A percentile compares a stretch with the other conserved stretches of the same genome.
These are phyloP conservation scores for Drosophila aff. DNA, from an alignment of 1,140 invertebrate species.

Conservation along the genomic window DNA sequence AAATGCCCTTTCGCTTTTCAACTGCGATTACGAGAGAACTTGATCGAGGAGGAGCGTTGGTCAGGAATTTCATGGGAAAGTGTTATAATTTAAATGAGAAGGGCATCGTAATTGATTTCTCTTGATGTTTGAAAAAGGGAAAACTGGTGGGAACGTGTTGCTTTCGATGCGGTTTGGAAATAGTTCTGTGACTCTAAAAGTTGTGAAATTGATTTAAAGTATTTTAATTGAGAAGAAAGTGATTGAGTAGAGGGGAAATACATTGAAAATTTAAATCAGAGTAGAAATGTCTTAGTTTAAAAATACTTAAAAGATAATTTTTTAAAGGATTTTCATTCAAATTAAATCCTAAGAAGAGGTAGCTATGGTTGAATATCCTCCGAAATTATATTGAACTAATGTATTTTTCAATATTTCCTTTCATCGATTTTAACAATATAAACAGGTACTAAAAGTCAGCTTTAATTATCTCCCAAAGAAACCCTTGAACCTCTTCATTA, in stretches of 20 bases:
- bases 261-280: no score
- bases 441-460: no score
- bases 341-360: background rate
- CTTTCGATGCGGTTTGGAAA: background rate
- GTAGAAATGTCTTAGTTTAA: background rate
- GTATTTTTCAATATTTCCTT: background rate
- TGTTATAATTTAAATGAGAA: constrained; percentile 78
- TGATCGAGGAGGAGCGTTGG: constrained; percentile 60
- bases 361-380: background rate
- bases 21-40: constrained; percentile 50
- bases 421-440: background rate
- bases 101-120: constrained; percentile 63
- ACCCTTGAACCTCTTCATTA: background rate
- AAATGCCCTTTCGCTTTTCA: constrained; percentile 71
- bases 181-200: background rate
- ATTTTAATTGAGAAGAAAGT: constrained; percentile 13
- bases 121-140: background rate
- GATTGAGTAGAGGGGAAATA: background rate
- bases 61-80: constrained; percentile 72
- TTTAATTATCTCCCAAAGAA: background rate
- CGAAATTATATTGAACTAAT: background rate
- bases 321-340: background rate
- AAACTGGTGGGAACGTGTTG: constrained; percentile 26
- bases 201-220: constrained; percentile 16
- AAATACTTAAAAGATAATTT: no score